Percentiles rank a stretch among this genome's conserved stretches.
Evolutionary conservation across 92 coral and sea anemone genomes (phyloP).

Genomic region (Diadumene lineata): DNA sequence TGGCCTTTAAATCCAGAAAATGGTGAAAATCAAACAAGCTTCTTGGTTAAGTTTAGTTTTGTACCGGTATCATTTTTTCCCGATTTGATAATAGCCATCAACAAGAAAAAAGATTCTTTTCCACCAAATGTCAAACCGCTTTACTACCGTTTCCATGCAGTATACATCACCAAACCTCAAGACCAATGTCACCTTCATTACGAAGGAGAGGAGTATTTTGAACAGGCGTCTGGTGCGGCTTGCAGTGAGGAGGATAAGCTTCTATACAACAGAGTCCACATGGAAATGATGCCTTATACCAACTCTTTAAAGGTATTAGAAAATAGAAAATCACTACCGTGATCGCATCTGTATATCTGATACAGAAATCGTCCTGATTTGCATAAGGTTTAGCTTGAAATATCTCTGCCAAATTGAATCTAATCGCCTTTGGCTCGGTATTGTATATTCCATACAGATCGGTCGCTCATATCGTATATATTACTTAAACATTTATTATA

Average conservation of each 20-base stretch:
- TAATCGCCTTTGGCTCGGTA: too few species aligned
- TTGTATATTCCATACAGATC: too few species aligned
- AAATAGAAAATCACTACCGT: too few species aligned
- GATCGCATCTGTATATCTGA: too few species aligned
- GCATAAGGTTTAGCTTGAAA: too few species aligned
- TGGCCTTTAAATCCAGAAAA: slow-evolving; percentile 29
- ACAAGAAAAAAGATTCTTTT: slow-evolving; percentile 17
- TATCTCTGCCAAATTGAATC: too few species aligned
- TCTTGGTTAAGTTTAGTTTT: slow-evolving; percentile 23
- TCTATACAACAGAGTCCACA: slow-evolving; percentile 25
- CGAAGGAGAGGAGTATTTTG: background rate
- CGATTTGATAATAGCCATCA: slow-evolving; percentile 30
- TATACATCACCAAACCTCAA: slow-evolving; percentile 31
- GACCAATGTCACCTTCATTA: background rate
- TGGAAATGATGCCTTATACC: slow-evolving; percentile 34
- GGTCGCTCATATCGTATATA: too few species aligned
- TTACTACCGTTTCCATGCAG: slow-evolving; percentile 44
- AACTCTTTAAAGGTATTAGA: slow-evolving; percentile 31
- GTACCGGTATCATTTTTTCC: slow-evolving; percentile 35
- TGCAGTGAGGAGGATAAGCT: background rate
- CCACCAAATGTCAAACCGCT: slow-evolving; percentile 26
- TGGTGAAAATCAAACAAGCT: slow-evolving; percentile 24
- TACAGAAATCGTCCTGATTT: too few species aligned
- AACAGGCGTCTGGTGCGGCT: background rate
- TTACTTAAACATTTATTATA: too few species aligned